Conservation (phyloP, 2,113 vertebrate species). For the Corythaixoides concolor region DNA sequence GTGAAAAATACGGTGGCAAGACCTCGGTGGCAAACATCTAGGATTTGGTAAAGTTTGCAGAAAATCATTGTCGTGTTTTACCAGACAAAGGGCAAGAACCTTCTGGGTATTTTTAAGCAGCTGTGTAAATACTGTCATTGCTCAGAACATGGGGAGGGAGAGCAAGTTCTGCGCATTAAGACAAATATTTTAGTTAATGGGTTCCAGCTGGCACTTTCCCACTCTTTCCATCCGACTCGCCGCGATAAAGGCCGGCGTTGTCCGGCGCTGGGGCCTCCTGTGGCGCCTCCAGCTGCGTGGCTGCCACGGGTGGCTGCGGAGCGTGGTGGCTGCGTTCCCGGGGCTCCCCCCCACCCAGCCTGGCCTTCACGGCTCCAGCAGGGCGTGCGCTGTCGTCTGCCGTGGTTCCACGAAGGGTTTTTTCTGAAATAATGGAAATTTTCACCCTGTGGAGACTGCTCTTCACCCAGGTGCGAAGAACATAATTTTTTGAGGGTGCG, state of each 20-base stretch:
- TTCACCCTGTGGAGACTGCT: rapidly evolving
- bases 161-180: neutral
- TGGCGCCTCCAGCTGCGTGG: neutral
- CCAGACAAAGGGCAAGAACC: neutral
- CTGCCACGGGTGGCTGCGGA: neutral
- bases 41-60: neutral
- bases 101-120: neutral
- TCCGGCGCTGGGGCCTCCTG: neutral
- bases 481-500: rapidly evolving
- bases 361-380: no score
- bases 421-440: neutral
- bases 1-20: rapidly evolving
- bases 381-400: no score
- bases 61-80: neutral
- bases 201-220: neutral
- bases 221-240: neutral
- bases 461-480: rapidly evolving
- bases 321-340: rapidly evolving
- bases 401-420: no score
- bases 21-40: neutral
- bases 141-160: neutral
- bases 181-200: neutral
- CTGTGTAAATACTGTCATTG: neutral
- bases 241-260: neutral
- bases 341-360: neutral